Evolutionary conservation across 1,140 invertebrate species (phyloP).

Genomic region (Hylyphantes graminicola): DNA sequence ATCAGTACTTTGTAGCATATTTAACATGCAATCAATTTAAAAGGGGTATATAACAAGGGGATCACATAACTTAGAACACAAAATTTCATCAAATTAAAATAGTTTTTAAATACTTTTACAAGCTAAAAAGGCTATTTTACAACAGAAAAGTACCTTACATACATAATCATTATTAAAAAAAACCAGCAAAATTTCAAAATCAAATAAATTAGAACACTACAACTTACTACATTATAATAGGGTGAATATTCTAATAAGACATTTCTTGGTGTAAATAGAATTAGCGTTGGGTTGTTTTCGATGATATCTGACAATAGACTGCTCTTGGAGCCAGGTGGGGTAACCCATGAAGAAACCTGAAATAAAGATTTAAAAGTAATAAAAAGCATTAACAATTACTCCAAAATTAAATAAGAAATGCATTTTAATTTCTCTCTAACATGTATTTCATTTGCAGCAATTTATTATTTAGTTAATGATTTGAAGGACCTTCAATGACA

Average conservation of each 20-base stretch:
- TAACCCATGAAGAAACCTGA: constrained; percentile 64
- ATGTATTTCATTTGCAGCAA: too few species aligned
- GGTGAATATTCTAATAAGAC: constrained; percentile 64
- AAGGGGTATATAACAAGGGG: too few species aligned
- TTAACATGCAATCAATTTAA: too few species aligned
- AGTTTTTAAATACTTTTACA: not conserved
- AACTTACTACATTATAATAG: constrained; percentile 65
- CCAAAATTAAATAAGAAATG: not conserved
- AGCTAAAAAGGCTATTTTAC: not conserved
- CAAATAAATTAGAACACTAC: not conserved
- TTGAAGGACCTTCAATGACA: too few species aligned
- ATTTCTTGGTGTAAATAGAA: constrained; percentile 66
- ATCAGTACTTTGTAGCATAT: too few species aligned
- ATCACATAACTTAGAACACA: too few species aligned
- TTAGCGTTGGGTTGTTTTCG: constrained; percentile 64
- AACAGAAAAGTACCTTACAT: not conserved
- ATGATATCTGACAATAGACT: constrained; percentile 64
- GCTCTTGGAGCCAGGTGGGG: constrained; percentile 66
- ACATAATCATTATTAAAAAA: not conserved
- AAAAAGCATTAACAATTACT: not conserved
- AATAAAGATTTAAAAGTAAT: constrained; percentile 6
- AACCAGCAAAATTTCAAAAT: not conserved
- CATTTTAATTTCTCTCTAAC: not conserved
- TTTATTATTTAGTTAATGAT: too few species aligned
- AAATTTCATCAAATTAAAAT: too few species aligned